phyloP scores from a whole-genome alignment of 1,140 invertebrate species.

The Tribolium castaneum region DNA sequence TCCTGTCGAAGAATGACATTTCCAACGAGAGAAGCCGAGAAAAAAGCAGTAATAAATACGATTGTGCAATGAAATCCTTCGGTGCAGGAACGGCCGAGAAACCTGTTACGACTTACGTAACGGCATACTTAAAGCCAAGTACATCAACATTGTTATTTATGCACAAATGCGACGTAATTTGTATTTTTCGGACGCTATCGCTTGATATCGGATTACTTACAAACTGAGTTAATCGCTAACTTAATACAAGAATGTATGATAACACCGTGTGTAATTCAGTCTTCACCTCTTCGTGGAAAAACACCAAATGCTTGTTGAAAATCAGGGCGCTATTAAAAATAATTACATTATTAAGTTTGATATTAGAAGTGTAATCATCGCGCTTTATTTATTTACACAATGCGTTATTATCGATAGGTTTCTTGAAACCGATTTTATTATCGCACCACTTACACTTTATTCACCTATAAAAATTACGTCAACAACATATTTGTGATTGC shows the following conservation, averaged over 20 bases:
- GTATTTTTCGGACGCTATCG: not conserved
- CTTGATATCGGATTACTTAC: not conserved
- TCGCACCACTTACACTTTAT: not conserved
- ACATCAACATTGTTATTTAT: slow-evolving; percentile 26
- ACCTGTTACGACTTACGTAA: slow-evolving; percentile 22
- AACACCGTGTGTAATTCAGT: not conserved
- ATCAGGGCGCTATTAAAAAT: not conserved
- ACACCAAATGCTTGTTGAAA: not conserved
- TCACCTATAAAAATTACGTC: not conserved
- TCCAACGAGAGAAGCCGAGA: not conserved
- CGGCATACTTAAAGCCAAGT: slow-evolving; percentile 10
- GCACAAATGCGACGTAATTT: slow-evolving; percentile 18
- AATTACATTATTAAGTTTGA: not conserved
- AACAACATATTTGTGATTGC: not conserved
- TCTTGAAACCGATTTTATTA: not conserved
- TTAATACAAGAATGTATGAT: not conserved
- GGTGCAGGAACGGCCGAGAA: not conserved
- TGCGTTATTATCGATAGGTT: not conserved
- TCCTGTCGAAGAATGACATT: not conserved
- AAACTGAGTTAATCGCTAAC: not conserved
- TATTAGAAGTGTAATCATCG: not conserved
- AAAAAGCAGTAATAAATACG: not conserved
- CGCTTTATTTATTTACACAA: not conserved
- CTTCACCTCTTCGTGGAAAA: not conserved
- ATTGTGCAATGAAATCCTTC: slow-evolving; percentile 17